Evolutionary conservation across 2,888 invertebrate genomes (phyloP), one percentile per base, ranked within the genome.

Genomic region (Epirrhoe alternata): DNA sequence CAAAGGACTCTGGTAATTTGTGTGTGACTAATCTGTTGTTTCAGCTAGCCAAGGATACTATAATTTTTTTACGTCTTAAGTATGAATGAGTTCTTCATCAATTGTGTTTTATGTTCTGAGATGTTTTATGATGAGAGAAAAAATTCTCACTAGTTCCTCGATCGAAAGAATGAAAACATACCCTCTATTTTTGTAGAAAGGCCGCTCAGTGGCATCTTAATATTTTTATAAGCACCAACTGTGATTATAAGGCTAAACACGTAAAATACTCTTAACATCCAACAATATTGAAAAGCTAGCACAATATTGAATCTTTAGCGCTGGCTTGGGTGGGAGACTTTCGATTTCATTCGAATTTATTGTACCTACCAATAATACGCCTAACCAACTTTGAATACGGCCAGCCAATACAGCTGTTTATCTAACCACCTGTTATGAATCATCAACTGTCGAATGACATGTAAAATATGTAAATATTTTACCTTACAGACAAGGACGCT

Each of bases 401-500:
- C 38, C 38, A 35, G 35, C 7, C 35, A 35, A 6, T 35, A 7
- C 7, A 38, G 8, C 1, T 35, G 35, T 6, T 8, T 35, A 35
- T 35, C 6, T 35, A 6, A 35, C n/a, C n/a, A n/a, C n/a, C n/a
- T n/a, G n/a, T n/a, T n/a, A n/a, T n/a, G n/a, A n/a, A n/a, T n/a
- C 35, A 38, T 45, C 12, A 12, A 5, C 10, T n/a, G 14, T 6
- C 14, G 49, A 42, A 42, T 42, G 12, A 16, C 53, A 38, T 57
- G n/a, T 57, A 53, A 64, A 69, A 63, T 0, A 12, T 33, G 55
- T 49, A 16, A 60, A 42, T 60, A 64, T 89, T 84, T 92, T 24
- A 24, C 1, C 6, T 95, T 95, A 80, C 96, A 98, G 98, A 86
- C 96, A 97, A 95, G 97, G 97, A 73, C 87, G 92, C 10, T 97